These are phyloP conservation scores for Penelope pileata DNA, from an alignment of 2,113 vertebrate genomes.

Conservation along the genomic window DNA sequence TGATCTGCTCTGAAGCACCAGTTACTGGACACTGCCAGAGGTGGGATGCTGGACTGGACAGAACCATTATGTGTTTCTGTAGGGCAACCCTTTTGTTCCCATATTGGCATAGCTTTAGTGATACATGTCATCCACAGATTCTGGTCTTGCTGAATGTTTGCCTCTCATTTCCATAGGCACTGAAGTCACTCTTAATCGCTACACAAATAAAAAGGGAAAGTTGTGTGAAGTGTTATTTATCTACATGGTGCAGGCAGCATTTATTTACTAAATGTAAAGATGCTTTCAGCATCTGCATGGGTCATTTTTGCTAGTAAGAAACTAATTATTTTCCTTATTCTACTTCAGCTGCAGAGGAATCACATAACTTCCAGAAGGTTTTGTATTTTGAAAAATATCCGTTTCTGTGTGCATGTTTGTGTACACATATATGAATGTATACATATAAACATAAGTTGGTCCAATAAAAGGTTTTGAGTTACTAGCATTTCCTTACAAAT, in stretches of 20 bases:
- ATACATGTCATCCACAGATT: slow-evolving; percentile 23
- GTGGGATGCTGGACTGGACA: neutral
- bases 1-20: slow-evolving; percentile 52
- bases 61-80: neutral
- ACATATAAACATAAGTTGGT: slow-evolving; percentile 11
- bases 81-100: slow-evolving; percentile 54
- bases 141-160: neutral
- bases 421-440: neutral
- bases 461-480: slow-evolving; percentile 54
- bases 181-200: slow-evolving; percentile 9
- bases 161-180: slow-evolving; percentile 34
- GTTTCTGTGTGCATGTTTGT: neutral
- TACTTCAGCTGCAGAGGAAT: slow-evolving; percentile 25
- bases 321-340: neutral
- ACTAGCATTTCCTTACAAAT: slow-evolving; percentile 71
- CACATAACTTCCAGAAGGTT: neutral
- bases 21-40: slow-evolving; percentile 9
- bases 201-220: slow-evolving; percentile 2
- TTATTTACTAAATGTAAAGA: slow-evolving; percentile 10
- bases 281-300: neutral
- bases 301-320: neutral
- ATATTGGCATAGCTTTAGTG: neutral
- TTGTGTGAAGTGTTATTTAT: neutral
- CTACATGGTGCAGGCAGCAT: neutral
- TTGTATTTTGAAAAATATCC: neutral